Conservation (phyloP, 2,888 invertebrate species). For the Didymodactylos carnosus region DNA sequence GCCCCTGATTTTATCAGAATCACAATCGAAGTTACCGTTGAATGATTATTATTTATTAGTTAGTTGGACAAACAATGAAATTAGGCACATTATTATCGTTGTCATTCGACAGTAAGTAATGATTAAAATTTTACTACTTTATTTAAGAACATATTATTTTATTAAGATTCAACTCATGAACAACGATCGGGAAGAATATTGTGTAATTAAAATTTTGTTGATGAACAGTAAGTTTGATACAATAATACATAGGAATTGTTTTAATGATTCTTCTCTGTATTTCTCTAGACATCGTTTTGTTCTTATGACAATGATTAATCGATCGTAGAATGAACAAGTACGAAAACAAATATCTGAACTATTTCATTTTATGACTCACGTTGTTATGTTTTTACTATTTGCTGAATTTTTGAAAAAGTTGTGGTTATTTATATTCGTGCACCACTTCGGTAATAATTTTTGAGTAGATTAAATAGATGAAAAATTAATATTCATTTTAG, state of each 20-base stretch:
- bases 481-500: neutral
- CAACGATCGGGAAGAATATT: neutral
- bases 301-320: neutral
- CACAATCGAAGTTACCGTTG: no score
- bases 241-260: no score
- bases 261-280: no score
- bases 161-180: neutral
- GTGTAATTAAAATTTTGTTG: neutral
- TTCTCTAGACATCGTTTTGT: neutral
- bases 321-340: no score
- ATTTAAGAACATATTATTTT: no score
- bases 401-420: slow-evolving; percentile 31
- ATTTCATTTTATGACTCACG: no score
- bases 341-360: no score
- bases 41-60: no score
- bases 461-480: neutral
- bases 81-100: neutral
- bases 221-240: neutral
- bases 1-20: no score
- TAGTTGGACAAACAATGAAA: neutral
- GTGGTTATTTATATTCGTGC: slow-evolving; percentile 31
- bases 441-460: slow-evolving; percentile 25
- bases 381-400: no score
- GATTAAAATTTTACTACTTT: neutral
- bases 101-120: neutral